Evolutionary conservation across 1,140 invertebrate genomes (phyloP).

Genomic region (Dinoponera quadriceps): DNA sequence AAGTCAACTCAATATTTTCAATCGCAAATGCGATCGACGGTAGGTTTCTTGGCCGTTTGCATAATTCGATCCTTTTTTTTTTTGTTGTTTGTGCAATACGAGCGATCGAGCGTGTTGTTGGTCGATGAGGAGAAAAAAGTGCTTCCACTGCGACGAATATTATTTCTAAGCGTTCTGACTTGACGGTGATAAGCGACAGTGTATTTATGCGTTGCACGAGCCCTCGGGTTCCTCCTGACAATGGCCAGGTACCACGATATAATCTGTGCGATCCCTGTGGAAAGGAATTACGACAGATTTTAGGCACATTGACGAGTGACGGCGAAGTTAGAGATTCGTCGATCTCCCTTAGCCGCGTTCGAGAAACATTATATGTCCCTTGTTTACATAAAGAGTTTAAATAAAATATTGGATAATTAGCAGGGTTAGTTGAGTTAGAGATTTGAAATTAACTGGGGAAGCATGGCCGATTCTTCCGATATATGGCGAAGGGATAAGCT

Average conservation of each 20-base stretch:
- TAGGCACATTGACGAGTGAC: neutral
- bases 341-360: neutral
- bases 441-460: conserved; percentile 38
- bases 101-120: conserved; percentile 1
- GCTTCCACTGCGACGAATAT: neutral
- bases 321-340: neutral
- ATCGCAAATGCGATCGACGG: neutral
- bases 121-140: neutral
- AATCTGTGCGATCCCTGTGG: conserved; percentile 80
- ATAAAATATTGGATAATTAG: conserved; percentile 47
- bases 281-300: conserved; percentile 68
- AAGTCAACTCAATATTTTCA: neutral
- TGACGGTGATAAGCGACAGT: neutral
- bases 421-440: conserved; percentile 60
- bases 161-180: conserved; percentile 22
- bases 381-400: neutral
- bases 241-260: conserved; percentile 77
- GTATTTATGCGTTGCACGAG: conserved; percentile 30
- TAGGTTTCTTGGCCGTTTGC: no score
- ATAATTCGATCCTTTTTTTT: no score
- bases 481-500: neutral
- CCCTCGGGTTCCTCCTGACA: conserved; percentile 69
- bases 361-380: neutral
- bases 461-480: neutral
- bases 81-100: neutral